These are phyloP conservation scores for Urosaurus nigricauda DNA, from an alignment of 2,797 vertebrate species.

Conservation along the genomic window DNA sequence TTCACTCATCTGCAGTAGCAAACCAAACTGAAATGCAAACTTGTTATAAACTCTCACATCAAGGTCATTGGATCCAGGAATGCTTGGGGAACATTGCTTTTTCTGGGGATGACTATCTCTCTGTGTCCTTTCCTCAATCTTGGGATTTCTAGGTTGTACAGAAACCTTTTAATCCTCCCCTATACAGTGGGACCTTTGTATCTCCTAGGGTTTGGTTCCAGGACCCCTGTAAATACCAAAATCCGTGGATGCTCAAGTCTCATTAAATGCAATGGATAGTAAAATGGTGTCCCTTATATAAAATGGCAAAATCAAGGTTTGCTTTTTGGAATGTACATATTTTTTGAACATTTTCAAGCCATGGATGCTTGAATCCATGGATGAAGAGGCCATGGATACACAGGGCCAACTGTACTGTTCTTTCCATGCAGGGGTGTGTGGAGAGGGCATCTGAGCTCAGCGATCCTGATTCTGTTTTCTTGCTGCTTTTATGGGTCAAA, in stretches of 20 bases:
- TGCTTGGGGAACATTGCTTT: not conserved
- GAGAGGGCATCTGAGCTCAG: not conserved
- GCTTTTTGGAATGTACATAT: no score
- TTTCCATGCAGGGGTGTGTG: not conserved
- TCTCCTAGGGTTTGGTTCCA: no score
- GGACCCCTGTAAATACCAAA: no score
- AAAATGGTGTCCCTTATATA: no score
- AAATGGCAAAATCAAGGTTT: no score
- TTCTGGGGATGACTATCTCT: not conserved
- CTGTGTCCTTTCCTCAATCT: not conserved
- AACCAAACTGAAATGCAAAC: not conserved
- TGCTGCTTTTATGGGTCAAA: not conserved
- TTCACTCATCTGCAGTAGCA: not conserved
- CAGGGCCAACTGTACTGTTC: not conserved
- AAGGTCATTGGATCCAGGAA: not conserved
- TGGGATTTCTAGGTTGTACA: not conserved
- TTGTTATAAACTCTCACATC: not conserved
- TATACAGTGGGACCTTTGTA: not conserved
- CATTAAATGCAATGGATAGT: no score
- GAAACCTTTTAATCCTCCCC: not conserved
- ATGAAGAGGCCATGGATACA: no score
- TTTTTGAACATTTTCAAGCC: no score
- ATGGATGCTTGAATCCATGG: no score
- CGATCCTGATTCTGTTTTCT: not conserved
- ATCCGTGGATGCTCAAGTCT: no score